phyloP scores from a whole-genome alignment of 2,113 vertebrate species.

The Vidua chalybeata region DNA sequence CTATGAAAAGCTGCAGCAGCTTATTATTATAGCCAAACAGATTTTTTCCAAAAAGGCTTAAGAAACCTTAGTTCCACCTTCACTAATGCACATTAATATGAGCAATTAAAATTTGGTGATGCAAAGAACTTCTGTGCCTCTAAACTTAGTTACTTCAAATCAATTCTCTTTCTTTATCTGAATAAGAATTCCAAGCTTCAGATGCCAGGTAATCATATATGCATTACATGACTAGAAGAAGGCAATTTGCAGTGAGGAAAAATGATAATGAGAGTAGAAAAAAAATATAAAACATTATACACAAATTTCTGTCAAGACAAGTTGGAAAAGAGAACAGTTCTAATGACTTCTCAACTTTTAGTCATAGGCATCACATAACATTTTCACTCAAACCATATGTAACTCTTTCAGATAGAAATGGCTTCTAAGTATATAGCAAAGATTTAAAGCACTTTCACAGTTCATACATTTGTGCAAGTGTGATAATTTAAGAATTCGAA shows the following conservation, averaged over 20 bases:
- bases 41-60: neutral
- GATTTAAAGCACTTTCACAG: neutral
- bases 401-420: neutral
- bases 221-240: neutral
- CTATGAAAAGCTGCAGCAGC: neutral
- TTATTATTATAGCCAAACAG: neutral
- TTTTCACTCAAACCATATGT: neutral
- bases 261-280: neutral
- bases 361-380: neutral
- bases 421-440: neutral
- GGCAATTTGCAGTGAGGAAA: neutral
- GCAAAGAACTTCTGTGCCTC: neutral
- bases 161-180: neutral
- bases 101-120: neutral
- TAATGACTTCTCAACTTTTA: neutral
- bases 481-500: neutral
- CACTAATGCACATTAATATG: neutral
- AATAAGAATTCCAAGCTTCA: neutral
- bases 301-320: neutral
- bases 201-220: neutral
- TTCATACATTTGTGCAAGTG: neutral
- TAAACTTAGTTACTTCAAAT: neutral
- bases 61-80: neutral
- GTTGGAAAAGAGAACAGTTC: neutral
- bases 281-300: neutral